Evolutionary conservation across 2,888 invertebrate genomes (phyloP).

Genomic region (Temnothorax unifasciatus): DNA sequence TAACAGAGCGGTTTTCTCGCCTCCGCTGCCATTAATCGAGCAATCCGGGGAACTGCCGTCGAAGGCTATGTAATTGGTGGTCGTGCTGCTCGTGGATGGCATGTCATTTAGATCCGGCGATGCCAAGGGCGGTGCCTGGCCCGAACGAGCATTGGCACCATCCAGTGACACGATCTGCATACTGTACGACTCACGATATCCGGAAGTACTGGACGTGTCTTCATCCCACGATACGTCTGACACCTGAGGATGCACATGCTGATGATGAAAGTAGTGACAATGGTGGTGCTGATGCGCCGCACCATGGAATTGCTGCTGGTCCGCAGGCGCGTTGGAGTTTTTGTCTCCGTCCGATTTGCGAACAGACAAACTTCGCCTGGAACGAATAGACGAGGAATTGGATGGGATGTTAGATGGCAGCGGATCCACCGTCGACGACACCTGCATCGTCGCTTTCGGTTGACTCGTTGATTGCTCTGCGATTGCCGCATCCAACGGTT

Average conservation of each 20-base stretch:
- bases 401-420: conserved; percentile 77
- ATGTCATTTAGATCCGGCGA: conserved; percentile 89
- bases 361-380: conserved; percentile 75
- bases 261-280: conserved; percentile 76
- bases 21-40: conserved; percentile 90
- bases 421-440: conserved; percentile 71
- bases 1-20: conserved; percentile 88
- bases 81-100: conserved; percentile 86
- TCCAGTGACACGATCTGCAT: conserved; percentile 89
- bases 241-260: conserved; percentile 78
- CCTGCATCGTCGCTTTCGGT: conserved; percentile 50
- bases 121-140: conserved; percentile 88
- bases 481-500: conserved; percentile 45
- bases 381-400: conserved; percentile 80
- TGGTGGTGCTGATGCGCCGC: conserved; percentile 73
- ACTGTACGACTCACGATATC: conserved; percentile 91
- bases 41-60: conserved; percentile 88
- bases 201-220: conserved; percentile 93
- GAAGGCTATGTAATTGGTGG: conserved; percentile 86
- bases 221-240: conserved; percentile 94
- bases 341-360: conserved; percentile 74
- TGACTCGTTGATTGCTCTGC: conserved; percentile 28
- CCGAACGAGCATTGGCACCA: conserved; percentile 85
- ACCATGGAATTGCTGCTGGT: conserved; percentile 71
- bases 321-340: conserved; percentile 63